phyloP scores from a whole-genome alignment of 2,888 invertebrate genomes.

The Spodoptera exigua region DNA sequence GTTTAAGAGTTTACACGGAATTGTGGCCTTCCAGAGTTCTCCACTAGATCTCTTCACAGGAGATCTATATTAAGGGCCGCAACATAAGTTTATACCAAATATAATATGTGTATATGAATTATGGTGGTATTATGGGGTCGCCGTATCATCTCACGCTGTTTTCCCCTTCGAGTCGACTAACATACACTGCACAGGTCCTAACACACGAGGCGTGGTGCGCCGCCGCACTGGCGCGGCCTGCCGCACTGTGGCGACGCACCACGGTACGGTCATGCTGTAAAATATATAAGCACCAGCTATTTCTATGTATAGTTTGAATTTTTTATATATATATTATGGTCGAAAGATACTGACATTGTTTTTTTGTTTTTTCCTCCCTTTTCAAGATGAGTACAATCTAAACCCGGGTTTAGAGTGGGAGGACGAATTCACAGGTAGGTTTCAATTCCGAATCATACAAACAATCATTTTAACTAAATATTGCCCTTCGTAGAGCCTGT shows the following conservation, averaged over 20 bases:
- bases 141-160: slow-evolving; percentile 86
- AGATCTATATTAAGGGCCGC: slow-evolving; percentile 76
- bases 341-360: slow-evolving; percentile 89
- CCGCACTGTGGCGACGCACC: slow-evolving; percentile 61
- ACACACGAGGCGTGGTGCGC: slow-evolving; percentile 73
- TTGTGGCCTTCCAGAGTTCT: slow-evolving; percentile 89
- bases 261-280: slow-evolving; percentile 82
- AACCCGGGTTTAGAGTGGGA: slow-evolving; percentile 99
- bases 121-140: slow-evolving; percentile 86
- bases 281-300: slow-evolving; percentile 82
- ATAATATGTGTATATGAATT: slow-evolving; percentile 81
- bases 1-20: slow-evolving; percentile 64
- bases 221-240: slow-evolving; percentile 51
- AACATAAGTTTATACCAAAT: slow-evolving; percentile 65
- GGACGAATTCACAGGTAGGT: slow-evolving; percentile 99
- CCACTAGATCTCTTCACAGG: slow-evolving; percentile 76
- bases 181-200: slow-evolving; percentile 87
- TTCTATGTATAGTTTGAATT: slow-evolving; percentile 81
- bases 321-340: slow-evolving; percentile 79
- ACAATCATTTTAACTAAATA: slow-evolving; percentile 82
- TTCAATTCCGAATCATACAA: slow-evolving; percentile 87
- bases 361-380: slow-evolving; percentile 90
- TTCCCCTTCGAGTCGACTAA: slow-evolving; percentile 85
- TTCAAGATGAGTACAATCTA: slow-evolving; percentile 99
- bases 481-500: slow-evolving; percentile 87